Conservation (phyloP, 2,888 invertebrate species). For the Cheilosia vernalis region DNA sequence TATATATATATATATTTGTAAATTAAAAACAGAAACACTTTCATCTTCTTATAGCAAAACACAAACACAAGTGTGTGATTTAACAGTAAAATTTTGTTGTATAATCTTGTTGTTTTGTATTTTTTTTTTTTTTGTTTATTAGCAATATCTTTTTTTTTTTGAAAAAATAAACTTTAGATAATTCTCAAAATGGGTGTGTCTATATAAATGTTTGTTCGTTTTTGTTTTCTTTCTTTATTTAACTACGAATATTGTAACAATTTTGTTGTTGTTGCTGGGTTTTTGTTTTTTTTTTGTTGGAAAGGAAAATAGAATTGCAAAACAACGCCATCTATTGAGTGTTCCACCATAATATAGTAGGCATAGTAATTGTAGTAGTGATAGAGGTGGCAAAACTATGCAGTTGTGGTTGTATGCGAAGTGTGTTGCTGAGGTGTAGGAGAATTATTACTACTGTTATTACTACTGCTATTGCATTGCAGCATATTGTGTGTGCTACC, state of each 20-base stretch:
- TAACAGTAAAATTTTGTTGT: constrained; percentile 53
- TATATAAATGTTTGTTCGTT: constrained; percentile 39
- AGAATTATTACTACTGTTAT: constrained; percentile 77
- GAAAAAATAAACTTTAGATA: constrained; percentile 68
- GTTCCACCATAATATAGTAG: constrained; percentile 62
- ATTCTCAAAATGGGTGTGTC: constrained; percentile 69
- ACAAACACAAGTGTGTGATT: constrained; percentile 62
- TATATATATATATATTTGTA: constrained; percentile 48
- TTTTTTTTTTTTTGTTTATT: constrained; percentile 28
- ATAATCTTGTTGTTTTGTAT: not conserved
- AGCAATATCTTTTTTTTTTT: constrained; percentile 51
- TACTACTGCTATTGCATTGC: constrained; percentile 82
- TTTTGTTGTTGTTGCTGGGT: constrained; percentile 15
- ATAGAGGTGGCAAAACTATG: constrained; percentile 79
- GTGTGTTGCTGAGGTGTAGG: constrained; percentile 76
- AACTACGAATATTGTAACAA: constrained; percentile 60
- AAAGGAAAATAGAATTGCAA: constrained; percentile 77
- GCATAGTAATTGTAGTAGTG: constrained; percentile 73
- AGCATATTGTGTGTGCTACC: constrained; percentile 79
- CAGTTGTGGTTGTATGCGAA: constrained; percentile 80
- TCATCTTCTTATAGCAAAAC: constrained; percentile 65
- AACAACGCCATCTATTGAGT: constrained; percentile 65
- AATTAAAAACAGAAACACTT: constrained; percentile 64
- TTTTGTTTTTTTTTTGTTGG: constrained; percentile 76
- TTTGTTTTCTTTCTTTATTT: constrained; percentile 38